Evolutionary conservation across 2,797 vertebrate species (phyloP), one percentile per base, ranked within the genome.

Genomic region (Megalops cyprinoides): DNA sequence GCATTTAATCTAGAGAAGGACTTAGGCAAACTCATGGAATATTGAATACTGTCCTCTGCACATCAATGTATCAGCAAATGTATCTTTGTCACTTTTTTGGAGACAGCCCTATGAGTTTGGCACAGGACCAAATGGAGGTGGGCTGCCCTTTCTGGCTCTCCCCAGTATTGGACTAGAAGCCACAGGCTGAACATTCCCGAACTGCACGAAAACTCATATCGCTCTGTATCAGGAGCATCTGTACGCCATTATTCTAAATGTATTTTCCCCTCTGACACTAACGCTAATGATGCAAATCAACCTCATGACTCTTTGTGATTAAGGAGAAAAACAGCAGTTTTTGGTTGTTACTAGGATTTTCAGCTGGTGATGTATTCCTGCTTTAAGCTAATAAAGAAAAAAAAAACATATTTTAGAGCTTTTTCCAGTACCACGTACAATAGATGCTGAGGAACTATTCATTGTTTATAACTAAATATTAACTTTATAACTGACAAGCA

Each of bases 31-130:
- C 77, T 74, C 77, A 67, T 80, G 77, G 82, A 9, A 39, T n/a
- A n/a, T 80, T 69, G 67, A 79, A 81, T 81, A 78, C 60, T 77
- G 28, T 46, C 69, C 83, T 82, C 77, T 60, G 53, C 78, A 81
- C 79, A 81, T 86, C 83, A 83, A 83, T 87, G 77, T 80, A 82
- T 83, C 44, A 81, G 48, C 62, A 49, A 74, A 79, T 58, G 78
- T 81, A 67, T 84, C 80, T 86, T 84, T 88, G 87, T 81, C 82
- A 81, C 65, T 58, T 91, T 91, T 91, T 89, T 93, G 90, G 91
- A 93, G 90, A 86, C 88, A 87, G 86, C 92, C 93, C 84, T 86
- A 76, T 85, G 79, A 79, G 71, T 90, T 87, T 89, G 88, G 88
- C 88, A 67, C 44, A 23, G 39, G 71, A 82, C 55, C 76, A n/a